phyloP scores from a whole-genome alignment of 2,888 invertebrate genomes.

The Drosophila cyrtoloma region DNA sequence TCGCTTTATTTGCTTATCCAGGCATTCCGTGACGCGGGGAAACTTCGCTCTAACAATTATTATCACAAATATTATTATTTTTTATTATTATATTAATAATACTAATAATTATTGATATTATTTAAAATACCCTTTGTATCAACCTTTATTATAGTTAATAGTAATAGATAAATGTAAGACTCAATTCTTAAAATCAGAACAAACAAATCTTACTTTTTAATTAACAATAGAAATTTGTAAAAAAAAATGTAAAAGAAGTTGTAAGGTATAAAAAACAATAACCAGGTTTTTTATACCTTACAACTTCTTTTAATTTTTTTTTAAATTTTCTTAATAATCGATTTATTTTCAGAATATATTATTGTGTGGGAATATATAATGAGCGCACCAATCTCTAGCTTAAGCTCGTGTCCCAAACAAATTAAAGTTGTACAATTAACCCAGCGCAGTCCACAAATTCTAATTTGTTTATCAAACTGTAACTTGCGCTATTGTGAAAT shows the following conservation, averaged over 20 bases:
- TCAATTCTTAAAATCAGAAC: neutral
- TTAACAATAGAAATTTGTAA: neutral
- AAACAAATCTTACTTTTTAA: neutral
- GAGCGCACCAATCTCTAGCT: neutral
- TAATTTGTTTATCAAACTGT: slow-evolving; percentile 5
- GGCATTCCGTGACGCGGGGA: too few species aligned
- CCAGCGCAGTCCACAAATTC: neutral
- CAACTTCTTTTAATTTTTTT: neutral
- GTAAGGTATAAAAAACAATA: too few species aligned
- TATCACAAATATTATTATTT: neutral
- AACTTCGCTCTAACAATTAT: too few species aligned
- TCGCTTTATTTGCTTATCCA: too few species aligned
- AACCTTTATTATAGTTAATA: neutral
- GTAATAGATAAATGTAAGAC: neutral
- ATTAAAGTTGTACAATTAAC: neutral
- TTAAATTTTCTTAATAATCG: neutral
- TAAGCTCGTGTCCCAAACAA: neutral
- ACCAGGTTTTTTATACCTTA: neutral
- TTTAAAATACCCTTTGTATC: neutral
- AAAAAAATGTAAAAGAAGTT: too few species aligned
- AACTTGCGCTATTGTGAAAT: neutral
- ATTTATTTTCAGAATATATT: neutral
- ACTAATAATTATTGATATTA: neutral
- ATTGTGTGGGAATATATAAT: too few species aligned
- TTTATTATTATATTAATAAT: neutral